These are phyloP conservation scores for Byasa hedistus DNA, from an alignment of 2,888 invertebrate genomes.

Conservation along the genomic window DNA sequence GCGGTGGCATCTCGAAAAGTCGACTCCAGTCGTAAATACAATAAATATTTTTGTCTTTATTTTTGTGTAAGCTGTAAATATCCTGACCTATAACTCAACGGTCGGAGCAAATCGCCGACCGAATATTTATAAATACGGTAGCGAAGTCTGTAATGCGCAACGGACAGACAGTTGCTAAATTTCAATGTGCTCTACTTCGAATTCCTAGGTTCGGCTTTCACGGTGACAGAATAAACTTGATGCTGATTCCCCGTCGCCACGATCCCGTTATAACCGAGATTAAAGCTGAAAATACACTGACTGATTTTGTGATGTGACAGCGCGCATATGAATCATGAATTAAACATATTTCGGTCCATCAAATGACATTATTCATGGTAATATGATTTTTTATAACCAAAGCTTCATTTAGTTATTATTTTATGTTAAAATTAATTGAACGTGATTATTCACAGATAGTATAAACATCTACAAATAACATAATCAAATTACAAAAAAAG, in stretches of 20 bases:
- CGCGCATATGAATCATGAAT: constrained; percentile 25
- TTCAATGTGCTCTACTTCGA: constrained; percentile 75
- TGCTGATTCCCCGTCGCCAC: constrained; percentile 42
- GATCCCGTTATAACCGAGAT: constrained; percentile 38
- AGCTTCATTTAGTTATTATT: background rate
- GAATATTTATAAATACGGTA: constrained; percentile 75
- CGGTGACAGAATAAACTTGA: constrained; percentile 54
- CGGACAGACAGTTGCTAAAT: constrained; percentile 77
- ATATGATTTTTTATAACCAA: constrained; percentile 9
- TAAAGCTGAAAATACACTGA: constrained; percentile 33
- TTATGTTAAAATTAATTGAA: too few relatives aligned
- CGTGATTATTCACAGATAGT: too few relatives aligned
- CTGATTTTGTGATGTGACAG: constrained; percentile 28
- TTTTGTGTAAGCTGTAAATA: constrained; percentile 58
- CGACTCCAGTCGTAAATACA: constrained; percentile 11
- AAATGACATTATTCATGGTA: constrained; percentile 15
- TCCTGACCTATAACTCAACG: constrained; percentile 61
- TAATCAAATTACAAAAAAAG: too few relatives aligned
- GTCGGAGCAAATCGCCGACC: constrained; percentile 59
- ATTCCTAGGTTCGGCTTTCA: constrained; percentile 62
- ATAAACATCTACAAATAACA: too few relatives aligned
- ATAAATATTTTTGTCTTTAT: constrained; percentile 40
- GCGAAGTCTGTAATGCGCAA: constrained; percentile 65
- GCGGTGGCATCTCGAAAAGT: constrained; percentile 7
- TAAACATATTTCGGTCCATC: constrained; percentile 21